Evolutionary conservation across 2,888 invertebrate genomes (phyloP), one percentile per base, ranked within the genome.

Genomic region (Agrochola lychnidis): DNA sequence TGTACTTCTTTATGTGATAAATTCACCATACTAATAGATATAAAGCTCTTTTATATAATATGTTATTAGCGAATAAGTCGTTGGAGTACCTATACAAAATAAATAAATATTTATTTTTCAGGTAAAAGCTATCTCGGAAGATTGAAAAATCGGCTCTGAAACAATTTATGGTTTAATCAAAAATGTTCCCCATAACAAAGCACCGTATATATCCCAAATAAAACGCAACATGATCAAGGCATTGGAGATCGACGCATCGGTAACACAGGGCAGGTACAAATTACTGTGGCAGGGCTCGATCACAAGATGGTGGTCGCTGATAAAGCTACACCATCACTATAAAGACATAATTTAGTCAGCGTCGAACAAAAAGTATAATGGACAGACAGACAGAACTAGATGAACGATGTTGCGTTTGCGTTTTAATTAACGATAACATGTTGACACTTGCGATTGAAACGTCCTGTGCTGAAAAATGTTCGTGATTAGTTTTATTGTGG

Each of bases 331-430:
- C 90, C 92, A 93, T 94, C 95, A 93, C 92, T 94, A 96, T 96
- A 94, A 95, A 96, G 96, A 96, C 96, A 96, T 96, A 95, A 96
- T 96, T 96, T 96, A 95, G 96, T 94, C 95, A 94, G 92, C 91
- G 90, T 84, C 86, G 87, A 92, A 94, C 93, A 95, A 96, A 96
- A 95, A 94, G 93, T 91, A 89, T 83, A 90, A 83, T 69, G 87
- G 78, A 85, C 84, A 77, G 73, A 70, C 53, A 89, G 90, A 92
- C 93, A 91, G 91, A 93, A 92, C 94, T 96, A 96, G 95, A 96
- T 93, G 94, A 94, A 95, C 94, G 96, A 95, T 93, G 92, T 91
- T 90, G 93, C 91, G 91, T 91, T 91, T 90, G 91, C 91, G 86
- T 93, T 95, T 96, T 96, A 96, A 96, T 96, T 96, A 95, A 94